Conservation (phyloP, 1,140 invertebrate genomes). For the Whitmania pigra region DNA sequence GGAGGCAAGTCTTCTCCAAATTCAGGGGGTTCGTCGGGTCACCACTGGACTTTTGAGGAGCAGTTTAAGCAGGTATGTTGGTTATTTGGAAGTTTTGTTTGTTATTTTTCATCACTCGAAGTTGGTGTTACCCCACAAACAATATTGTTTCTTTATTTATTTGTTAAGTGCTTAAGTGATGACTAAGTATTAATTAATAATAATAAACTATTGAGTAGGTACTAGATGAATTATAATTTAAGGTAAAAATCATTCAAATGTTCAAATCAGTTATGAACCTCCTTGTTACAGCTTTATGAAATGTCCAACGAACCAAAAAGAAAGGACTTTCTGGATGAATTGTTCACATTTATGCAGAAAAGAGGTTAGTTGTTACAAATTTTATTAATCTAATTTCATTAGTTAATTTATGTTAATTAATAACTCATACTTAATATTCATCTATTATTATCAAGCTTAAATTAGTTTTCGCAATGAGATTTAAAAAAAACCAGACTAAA, state of each 20-base stretch:
- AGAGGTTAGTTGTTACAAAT: constrained; percentile 54
- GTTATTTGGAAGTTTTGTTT: neutral
- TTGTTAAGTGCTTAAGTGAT: neutral
- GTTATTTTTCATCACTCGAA: neutral
- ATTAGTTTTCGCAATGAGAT: no score
- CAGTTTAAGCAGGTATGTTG: constrained; percentile 84
- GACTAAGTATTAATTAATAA: neutral
- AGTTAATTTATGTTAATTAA: no score
- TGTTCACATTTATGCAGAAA: constrained; percentile 95
- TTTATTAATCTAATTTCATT: no score
- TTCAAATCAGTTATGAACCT: no score
- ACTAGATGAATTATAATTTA: neutral
- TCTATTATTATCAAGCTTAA: no score
- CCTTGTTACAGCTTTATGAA: constrained; percentile 79
- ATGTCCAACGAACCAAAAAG: constrained; percentile 83
- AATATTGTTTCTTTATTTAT: neutral
- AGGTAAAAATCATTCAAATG: no score
- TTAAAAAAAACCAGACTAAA: no score
- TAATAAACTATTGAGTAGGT: neutral
- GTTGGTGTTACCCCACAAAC: neutral
- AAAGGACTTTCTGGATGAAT: constrained; percentile 88
- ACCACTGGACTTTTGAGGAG: constrained; percentile 89
- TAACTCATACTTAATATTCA: no score
- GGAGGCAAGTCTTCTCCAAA: neutral
- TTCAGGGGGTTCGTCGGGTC: constrained; percentile 39